Evolutionary conservation across 2,113 vertebrate species (phyloP).

Genomic region (Sminthopsis crassicaudata): DNA sequence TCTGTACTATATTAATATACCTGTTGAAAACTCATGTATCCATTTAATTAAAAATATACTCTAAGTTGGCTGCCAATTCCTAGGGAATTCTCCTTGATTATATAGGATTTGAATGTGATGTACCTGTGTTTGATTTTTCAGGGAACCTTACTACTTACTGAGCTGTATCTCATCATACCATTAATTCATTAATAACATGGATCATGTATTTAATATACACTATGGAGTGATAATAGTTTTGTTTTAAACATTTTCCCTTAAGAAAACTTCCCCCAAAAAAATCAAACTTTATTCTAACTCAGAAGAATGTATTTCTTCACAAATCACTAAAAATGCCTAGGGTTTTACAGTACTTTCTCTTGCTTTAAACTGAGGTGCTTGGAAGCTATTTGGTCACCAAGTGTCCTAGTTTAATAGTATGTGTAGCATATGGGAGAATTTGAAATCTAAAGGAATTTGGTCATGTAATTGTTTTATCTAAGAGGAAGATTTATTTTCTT

Average conservation of each 20-base stretch:
- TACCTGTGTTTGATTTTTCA: neutral
- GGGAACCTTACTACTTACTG: neutral
- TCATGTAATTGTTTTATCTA: too few relatives aligned
- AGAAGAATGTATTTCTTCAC: neutral
- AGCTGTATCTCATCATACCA: neutral
- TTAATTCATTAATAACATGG: neutral
- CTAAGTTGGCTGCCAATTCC: conserved; percentile 17
- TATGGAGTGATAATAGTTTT: neutral
- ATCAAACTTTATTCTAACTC: neutral
- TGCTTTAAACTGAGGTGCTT: neutral
- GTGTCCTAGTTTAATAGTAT: neutral
- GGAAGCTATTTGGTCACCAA: neutral
- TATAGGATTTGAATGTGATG: conserved; percentile 7
- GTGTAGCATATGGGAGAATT: neutral
- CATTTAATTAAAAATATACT: conserved; percentile 14
- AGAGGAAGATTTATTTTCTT: too few relatives aligned
- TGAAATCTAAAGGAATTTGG: too few relatives aligned
- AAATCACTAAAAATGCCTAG: neutral
- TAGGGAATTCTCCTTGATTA: neutral
- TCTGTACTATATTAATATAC: neutral
- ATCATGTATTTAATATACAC: neutral
- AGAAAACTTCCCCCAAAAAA: neutral
- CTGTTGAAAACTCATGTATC: neutral
- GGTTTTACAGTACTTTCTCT: neutral
- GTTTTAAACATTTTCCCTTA: neutral